Percentiles rank a stretch among this genome's conserved stretches.
Conservation (phyloP, 30 jellyfish, hydroid and myxozoan genomes). For the Cassiopea xamachana region DNA sequence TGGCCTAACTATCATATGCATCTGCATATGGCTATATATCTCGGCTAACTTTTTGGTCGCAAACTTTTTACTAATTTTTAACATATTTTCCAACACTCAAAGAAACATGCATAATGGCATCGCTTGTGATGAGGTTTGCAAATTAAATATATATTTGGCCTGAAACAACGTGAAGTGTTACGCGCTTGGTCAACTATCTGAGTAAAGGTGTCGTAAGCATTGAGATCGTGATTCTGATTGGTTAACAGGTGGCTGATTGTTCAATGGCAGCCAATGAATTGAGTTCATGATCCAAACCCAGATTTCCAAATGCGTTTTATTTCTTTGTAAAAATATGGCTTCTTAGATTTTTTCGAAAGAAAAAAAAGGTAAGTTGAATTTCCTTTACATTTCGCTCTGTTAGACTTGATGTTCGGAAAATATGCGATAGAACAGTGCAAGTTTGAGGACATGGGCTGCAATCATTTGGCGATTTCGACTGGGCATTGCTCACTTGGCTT, state of each 20-base stretch:
- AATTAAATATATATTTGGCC: background rate
- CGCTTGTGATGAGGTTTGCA: no score
- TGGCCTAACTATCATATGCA: no score
- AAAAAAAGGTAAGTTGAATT: constrained; percentile 20
- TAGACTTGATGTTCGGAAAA: background rate
- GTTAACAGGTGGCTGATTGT: constrained; percentile 62
- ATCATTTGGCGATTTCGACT: background rate
- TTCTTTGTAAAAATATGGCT: constrained; percentile 18
- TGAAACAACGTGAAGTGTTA: background rate
- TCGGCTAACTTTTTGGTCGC: no score
- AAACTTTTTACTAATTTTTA: no score
- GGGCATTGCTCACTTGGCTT: constrained; percentile 12
- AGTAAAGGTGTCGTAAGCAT: constrained; percentile 66
- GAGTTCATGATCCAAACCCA: constrained; percentile 44
- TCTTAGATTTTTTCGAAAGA: constrained; percentile 22
- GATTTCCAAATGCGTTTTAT: background rate
- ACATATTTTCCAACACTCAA: no score
- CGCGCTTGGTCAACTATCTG: constrained; percentile 56
- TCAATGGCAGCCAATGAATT: constrained; percentile 75
- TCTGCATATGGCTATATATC: no score
- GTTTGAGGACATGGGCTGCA: background rate
- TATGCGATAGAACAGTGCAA: background rate
- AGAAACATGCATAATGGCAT: no score
- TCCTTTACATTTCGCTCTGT: background rate
- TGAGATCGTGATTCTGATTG: constrained; percentile 50